These are phyloP conservation scores for Melitaea athalia DNA, from an alignment of 2,888 invertebrate genomes.

Conservation along the genomic window DNA sequence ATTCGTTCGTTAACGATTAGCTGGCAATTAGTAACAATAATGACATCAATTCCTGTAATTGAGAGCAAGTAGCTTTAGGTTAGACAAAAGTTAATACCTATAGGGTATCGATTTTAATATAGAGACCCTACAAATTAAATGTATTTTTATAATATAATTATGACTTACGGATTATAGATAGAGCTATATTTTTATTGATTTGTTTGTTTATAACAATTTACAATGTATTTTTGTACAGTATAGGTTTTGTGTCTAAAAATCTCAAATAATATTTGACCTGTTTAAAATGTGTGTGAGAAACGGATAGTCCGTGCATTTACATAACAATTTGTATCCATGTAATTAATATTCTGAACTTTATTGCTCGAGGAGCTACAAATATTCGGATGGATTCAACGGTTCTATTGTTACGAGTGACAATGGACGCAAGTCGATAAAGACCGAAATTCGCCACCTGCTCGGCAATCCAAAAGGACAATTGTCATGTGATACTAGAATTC, in stretches of 20 bases:
- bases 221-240: too few species aligned
- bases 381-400: conserved; percentile 19
- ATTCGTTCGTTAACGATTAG: not conserved
- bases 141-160: too few species aligned
- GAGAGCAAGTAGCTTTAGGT: not conserved
- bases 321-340: conserved; percentile 6
- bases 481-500: conserved; percentile 18
- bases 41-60: not conserved
- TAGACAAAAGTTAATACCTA: not conserved
- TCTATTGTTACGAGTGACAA: conserved; percentile 31
- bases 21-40: conserved; percentile 6
- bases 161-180: too few species aligned
- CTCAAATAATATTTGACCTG: too few species aligned
- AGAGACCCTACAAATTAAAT: too few species aligned
- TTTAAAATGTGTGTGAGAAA: too few species aligned
- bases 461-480: conserved; percentile 27
- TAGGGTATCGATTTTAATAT: not conserved
- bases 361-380: conserved; percentile 21
- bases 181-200: too few species aligned
- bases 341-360: conserved; percentile 22
- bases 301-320: too few species aligned
- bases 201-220: too few species aligned
- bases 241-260: too few species aligned
- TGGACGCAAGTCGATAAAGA: conserved; percentile 33
- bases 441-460: conserved; percentile 29